Evolutionary conservation across 2,797 vertebrate genomes (phyloP).

Genomic region (Lagorchestes hirsutus): DNA sequence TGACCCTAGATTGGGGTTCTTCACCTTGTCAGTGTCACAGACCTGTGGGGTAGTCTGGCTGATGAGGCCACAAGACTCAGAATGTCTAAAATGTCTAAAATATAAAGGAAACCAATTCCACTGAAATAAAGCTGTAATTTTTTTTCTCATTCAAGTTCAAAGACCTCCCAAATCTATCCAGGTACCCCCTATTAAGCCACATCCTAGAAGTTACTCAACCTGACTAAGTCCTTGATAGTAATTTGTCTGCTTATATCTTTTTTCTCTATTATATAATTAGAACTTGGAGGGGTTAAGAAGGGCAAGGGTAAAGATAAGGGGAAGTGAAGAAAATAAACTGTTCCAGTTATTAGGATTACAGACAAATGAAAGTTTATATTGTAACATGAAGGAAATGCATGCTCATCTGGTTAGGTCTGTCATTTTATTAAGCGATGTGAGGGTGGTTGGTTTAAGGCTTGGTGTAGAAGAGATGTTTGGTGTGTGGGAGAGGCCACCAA

Average conservation of each 20-base stretch:
- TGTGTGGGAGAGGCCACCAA: background rate
- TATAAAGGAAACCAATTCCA: background rate
- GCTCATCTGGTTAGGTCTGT: background rate
- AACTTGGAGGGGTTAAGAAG: background rate
- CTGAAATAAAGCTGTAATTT: background rate
- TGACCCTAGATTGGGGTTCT: background rate
- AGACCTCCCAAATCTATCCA: background rate
- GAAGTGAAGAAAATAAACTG: background rate
- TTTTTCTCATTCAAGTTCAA: background rate
- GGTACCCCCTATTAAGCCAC: background rate
- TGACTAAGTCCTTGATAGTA: background rate
- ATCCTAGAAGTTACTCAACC: background rate
- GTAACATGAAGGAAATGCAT: background rate
- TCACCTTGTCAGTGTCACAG: background rate
- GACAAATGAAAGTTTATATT: background rate
- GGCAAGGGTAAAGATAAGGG: background rate
- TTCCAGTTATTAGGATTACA: background rate
- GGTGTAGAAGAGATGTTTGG: background rate
- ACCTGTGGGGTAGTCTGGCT: background rate
- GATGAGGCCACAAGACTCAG: background rate
- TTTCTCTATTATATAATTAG: background rate
- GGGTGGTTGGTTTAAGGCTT: background rate
- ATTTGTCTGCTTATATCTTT: background rate
- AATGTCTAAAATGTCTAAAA: background rate
- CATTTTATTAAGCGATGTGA: background rate